Percentiles rank a stretch among this genome's conserved stretches.
Evolutionary conservation across 2,797 vertebrate genomes (phyloP).

Genomic region (Nyctibius grandis): DNA sequence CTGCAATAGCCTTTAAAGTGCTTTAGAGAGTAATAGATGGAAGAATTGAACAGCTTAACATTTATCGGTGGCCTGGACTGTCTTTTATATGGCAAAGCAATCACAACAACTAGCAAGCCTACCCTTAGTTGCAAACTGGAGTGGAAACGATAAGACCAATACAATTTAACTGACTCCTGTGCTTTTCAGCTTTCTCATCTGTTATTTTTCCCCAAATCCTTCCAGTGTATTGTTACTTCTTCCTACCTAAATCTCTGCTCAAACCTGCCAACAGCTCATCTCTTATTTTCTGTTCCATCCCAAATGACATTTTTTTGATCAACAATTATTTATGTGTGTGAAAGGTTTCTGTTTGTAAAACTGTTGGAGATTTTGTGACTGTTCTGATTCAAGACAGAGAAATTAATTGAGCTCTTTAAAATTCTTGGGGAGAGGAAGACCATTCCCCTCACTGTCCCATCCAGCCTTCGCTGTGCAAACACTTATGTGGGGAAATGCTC

Average conservation of each 20-base stretch:
- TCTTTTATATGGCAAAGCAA: background rate
- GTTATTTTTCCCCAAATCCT: background rate
- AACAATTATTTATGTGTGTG: background rate
- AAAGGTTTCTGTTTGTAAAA: background rate
- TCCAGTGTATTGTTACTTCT: background rate
- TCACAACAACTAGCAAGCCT: background rate
- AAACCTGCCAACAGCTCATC: background rate
- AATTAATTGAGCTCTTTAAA: background rate
- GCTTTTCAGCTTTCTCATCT: background rate
- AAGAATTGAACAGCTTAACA: slow-evolving; percentile 2
- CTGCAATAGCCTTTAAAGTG: background rate
- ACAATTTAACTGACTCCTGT: background rate
- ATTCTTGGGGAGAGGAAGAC: background rate
- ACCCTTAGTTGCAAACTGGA: background rate
- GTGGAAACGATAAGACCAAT: background rate
- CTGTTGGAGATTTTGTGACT: background rate
- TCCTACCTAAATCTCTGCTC: background rate
- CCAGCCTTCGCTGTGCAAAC: background rate
- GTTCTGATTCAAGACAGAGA: background rate
- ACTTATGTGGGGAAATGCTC: background rate
- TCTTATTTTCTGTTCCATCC: background rate
- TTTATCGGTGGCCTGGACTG: background rate
- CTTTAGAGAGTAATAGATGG: background rate
- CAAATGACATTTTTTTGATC: background rate
- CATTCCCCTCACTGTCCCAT: background rate